Conservation (phyloP, 2,797 vertebrate genomes). For the Pangasius sanitwongsei region DNA sequence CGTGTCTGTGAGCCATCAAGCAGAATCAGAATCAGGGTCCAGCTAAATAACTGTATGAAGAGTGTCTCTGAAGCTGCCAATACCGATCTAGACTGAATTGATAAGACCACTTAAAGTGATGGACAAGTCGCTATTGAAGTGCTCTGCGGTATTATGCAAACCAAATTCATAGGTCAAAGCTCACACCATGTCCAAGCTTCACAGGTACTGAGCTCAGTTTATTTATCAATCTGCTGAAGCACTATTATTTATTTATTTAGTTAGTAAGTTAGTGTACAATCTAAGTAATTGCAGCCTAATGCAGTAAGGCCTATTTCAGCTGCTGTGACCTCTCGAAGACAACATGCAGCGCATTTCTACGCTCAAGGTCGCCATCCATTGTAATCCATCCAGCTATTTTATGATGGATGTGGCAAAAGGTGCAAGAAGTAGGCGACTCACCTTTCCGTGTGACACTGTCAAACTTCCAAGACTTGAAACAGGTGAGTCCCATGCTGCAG, state of each 20-base stretch:
- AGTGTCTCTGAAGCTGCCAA: neutral
- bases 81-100: neutral
- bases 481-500: conserved; percentile 82
- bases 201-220: neutral
- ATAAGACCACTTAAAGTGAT: conserved; percentile 11
- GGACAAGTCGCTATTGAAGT: conserved; percentile 8
- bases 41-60: neutral
- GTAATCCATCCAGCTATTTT: neutral
- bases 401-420: neutral
- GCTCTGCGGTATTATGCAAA: conserved; percentile 1
- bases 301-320: neutral
- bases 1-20: conserved; percentile 1
- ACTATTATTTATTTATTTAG: neutral
- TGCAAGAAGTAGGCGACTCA: conserved; percentile 47
- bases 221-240: neutral
- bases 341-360: neutral
- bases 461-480: conserved; percentile 83
- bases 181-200: neutral
- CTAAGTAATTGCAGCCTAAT: neutral
- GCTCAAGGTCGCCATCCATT: neutral
- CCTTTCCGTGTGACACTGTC: conserved; percentile 76
- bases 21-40: neutral
- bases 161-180: conserved; percentile 12
- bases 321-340: conserved; percentile 19
- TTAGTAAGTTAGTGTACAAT: neutral